Percentiles rank a stretch among this genome's conserved stretches.
phyloP scores from a whole-genome alignment of 2,888 invertebrate genomes.

The Sinodicranocentrus sp. region DNA sequence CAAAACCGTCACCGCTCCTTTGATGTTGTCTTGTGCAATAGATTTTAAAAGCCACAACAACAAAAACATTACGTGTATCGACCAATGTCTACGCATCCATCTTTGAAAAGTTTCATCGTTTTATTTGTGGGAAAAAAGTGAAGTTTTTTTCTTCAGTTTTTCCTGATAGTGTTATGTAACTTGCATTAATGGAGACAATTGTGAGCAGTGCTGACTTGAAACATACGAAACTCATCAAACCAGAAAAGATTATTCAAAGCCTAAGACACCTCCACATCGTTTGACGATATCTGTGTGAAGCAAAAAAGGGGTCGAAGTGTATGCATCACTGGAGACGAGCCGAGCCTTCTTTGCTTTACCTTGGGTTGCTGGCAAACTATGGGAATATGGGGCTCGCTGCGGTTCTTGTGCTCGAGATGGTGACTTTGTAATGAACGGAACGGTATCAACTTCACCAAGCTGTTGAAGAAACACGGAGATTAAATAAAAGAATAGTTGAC shows the following conservation, averaged over 20 bases:
- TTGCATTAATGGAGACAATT: constrained; percentile 4
- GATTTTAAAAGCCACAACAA: constrained; percentile 39
- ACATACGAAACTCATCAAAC: constrained; percentile 43
- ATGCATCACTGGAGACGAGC: constrained; percentile 67
- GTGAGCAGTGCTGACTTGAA: background rate
- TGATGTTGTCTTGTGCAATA: constrained; percentile 8
- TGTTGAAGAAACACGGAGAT: no score
- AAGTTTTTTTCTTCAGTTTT: constrained; percentile 26
- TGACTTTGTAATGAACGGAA: background rate
- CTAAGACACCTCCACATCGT: background rate
- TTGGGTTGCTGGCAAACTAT: constrained; percentile 23
- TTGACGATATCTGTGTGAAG: background rate
- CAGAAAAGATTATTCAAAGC: constrained; percentile 23
- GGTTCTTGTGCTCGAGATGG: background rate
- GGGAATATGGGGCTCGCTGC: constrained; percentile 22
- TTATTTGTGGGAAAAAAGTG: no score
- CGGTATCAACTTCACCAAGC: no score
- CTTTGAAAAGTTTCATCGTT: no score
- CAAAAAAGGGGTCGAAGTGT: constrained; percentile 61
- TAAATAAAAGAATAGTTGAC: no score
- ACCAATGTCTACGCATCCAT: background rate
- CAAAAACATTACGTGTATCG: background rate
- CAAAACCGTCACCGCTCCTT: constrained; percentile 10
- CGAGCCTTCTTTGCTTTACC: constrained; percentile 46
- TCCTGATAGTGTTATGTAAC: constrained; percentile 12